Conservation (phyloP, 2,888 invertebrate genomes). For the Hermodice carunculata region DNA sequence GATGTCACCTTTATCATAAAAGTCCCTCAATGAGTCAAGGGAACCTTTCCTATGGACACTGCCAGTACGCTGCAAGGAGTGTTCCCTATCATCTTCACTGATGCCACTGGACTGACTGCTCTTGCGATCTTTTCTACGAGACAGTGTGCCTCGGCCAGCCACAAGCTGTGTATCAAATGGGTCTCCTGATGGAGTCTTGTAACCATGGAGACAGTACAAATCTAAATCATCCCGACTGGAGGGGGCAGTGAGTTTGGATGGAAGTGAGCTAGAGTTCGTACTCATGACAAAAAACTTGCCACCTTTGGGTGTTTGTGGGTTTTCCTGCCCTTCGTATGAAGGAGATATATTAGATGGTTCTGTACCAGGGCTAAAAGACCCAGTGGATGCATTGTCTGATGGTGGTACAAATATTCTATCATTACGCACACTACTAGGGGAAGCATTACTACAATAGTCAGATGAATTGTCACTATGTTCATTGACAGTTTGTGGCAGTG, state of each 20-base stretch:
- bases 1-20: slow-evolving; percentile 55
- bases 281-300: not conserved
- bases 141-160: slow-evolving; percentile 14
- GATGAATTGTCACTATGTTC: slow-evolving; percentile 13
- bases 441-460: slow-evolving; percentile 27
- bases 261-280: not conserved
- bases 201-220: not conserved
- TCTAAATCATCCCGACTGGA: slow-evolving; percentile 16
- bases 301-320: not conserved
- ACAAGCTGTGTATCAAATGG: slow-evolving; percentile 11
- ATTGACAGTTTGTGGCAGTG: slow-evolving; percentile 3
- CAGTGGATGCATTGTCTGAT: too few species aligned
- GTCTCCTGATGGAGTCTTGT: not conserved
- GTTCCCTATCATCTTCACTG: not conserved
- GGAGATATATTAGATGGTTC: too few species aligned
- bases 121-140: slow-evolving; percentile 8
- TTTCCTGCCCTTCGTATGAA: slow-evolving; percentile 4
- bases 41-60: slow-evolving; percentile 67
- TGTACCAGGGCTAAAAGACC: not conserved
- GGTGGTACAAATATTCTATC: too few species aligned
- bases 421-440: slow-evolving; percentile 12
- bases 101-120: too few species aligned
- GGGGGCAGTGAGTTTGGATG: not conserved
- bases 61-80: slow-evolving; percentile 8
- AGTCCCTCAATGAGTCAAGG: slow-evolving; percentile 74